Evolutionary conservation across 2,113 vertebrate genomes (phyloP).

Genomic region (Genyomyrus donnyi): DNA sequence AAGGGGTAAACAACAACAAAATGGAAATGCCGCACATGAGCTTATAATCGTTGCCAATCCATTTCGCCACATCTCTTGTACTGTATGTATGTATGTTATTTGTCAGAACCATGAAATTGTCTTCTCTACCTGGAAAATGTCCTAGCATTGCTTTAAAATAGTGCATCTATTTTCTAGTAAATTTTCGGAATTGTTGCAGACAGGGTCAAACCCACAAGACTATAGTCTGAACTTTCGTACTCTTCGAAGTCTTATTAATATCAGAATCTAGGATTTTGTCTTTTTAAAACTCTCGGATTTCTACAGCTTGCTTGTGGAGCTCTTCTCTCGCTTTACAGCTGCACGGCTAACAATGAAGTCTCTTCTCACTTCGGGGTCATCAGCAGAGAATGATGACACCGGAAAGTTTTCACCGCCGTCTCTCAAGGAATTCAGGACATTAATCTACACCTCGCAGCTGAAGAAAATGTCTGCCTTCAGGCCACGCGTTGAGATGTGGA

Average conservation of each 20-base stretch:
- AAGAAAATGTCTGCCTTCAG: neutral
- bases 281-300: neutral
- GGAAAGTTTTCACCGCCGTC: neutral
- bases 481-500: neutral
- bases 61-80: neutral
- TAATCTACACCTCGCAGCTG: neutral
- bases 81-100: neutral
- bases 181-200: neutral
- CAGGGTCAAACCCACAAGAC: neutral
- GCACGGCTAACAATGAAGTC: neutral
- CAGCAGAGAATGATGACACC: neutral
- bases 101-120: neutral
- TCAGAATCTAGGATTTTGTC: neutral
- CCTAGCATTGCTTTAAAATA: neutral
- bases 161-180: conserved; percentile 1
- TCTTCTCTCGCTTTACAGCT: neutral
- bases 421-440: neutral
- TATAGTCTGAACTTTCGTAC: neutral
- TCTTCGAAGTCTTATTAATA: neutral
- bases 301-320: neutral
- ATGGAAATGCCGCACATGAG: neutral
- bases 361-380: neutral
- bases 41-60: neutral
- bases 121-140: neutral
- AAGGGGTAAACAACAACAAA: neutral